These are phyloP conservation scores for Schizothorax lantsangensis DNA, from an alignment of 2,797 vertebrate species.

Conservation along the genomic window DNA sequence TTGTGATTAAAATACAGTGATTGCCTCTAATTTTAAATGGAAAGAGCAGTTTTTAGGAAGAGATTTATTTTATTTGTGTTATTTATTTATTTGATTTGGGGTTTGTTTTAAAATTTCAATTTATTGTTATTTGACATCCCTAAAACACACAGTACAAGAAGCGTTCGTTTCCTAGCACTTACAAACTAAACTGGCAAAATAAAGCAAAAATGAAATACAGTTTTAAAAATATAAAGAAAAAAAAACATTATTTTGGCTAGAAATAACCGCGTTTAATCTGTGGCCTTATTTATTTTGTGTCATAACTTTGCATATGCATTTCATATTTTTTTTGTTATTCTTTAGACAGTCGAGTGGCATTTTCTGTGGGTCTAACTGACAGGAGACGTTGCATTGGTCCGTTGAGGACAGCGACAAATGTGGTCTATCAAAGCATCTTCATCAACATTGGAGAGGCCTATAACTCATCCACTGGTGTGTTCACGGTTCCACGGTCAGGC, in stretches of 20 bases:
- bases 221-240: neutral
- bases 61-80: too few species aligned
- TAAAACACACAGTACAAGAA: too few species aligned
- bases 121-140: too few species aligned
- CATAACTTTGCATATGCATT: neutral
- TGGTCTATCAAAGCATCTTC: constrained; percentile 49
- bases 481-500: constrained; percentile 49
- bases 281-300: neutral
- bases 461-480: constrained; percentile 48
- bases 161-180: neutral
- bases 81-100: too few species aligned
- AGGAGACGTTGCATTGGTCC: constrained; percentile 43
- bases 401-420: neutral
- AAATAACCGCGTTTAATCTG: neutral
- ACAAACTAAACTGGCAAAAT: neutral
- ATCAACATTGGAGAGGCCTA: constrained; percentile 55
- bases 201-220: neutral
- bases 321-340: neutral
- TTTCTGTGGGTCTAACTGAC: constrained; percentile 49
- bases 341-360: constrained; percentile 48
- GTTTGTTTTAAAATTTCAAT: too few species aligned
- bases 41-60: too few species aligned
- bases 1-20: too few species aligned
- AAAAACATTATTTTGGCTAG: neutral
- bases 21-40: too few species aligned